Conservation (phyloP, 2,113 vertebrate genomes). For the Oreochromis niloticus region DNA sequence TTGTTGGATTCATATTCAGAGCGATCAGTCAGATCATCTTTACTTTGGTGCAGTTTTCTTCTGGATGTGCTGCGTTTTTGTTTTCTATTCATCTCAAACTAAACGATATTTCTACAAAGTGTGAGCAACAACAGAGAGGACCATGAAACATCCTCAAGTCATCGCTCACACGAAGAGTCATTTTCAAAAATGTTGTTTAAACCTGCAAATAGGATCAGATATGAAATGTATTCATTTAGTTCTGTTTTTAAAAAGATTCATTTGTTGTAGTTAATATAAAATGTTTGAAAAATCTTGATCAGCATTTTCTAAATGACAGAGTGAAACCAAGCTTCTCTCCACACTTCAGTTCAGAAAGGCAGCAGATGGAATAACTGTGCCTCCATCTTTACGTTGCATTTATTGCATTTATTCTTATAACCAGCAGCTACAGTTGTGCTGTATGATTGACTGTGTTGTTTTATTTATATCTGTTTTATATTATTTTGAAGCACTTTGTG, state of each 20-base stretch:
- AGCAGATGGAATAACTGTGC: too few relatives aligned
- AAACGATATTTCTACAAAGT: rapidly evolving
- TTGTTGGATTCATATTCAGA: not conserved
- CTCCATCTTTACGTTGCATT: too few relatives aligned
- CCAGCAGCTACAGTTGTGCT: too few relatives aligned
- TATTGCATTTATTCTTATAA: too few relatives aligned
- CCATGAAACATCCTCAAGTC: not conserved
- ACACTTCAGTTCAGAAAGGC: too few relatives aligned
- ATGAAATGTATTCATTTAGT: too few relatives aligned
- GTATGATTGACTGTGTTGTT: too few relatives aligned
- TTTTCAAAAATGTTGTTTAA: not conserved
- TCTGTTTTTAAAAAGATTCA: not conserved
- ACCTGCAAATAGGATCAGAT: not conserved
- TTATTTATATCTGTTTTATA: too few relatives aligned
- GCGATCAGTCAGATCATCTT: not conserved
- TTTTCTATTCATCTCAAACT: not conserved
- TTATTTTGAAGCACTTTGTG: too few relatives aligned
- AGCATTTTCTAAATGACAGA: too few relatives aligned
- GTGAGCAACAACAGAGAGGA: not conserved
- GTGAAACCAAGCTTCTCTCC: too few relatives aligned
- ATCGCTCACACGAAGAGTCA: rapidly evolving
- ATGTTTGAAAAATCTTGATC: too few relatives aligned
- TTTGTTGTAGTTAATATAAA: not conserved
- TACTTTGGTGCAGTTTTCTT: not conserved
- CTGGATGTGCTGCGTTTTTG: not conserved